phyloP scores from a whole-genome alignment of 2,113 vertebrate species.

The Xerus inauris region DNA sequence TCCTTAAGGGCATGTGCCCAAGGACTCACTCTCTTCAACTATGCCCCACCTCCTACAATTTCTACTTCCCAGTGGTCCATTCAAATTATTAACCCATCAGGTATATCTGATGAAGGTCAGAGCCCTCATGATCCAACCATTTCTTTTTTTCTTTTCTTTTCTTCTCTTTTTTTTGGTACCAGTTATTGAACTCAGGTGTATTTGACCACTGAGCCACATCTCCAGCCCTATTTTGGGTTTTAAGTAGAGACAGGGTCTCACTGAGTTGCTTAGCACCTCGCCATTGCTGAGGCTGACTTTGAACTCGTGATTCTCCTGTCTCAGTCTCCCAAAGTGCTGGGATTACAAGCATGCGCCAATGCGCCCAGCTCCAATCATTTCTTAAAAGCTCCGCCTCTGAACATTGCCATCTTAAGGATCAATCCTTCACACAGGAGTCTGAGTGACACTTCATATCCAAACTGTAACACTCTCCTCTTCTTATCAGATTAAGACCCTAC shows the following conservation, averaged over 20 bases:
- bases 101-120: neutral
- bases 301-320: too few relatives aligned
- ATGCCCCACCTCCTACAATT: neutral
- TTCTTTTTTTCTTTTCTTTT: too few relatives aligned
- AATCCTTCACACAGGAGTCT: neutral
- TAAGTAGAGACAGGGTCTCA: too few relatives aligned
- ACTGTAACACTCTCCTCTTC: neutral
- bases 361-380: too few relatives aligned
- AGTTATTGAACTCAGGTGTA: too few relatives aligned
- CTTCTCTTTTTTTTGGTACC: too few relatives aligned
- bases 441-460: neutral
- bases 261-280: too few relatives aligned
- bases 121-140: neutral
- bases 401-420: neutral
- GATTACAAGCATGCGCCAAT: too few relatives aligned
- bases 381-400: neutral
- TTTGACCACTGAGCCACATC: too few relatives aligned
- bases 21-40: neutral
- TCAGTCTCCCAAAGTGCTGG: too few relatives aligned
- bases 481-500: neutral
- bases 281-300: too few relatives aligned
- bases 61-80: neutral
- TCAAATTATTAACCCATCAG: neutral
- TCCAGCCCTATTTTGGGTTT: too few relatives aligned
- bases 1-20: neutral